These are phyloP conservation scores for Tenthredo notha DNA, from an alignment of 2,888 invertebrate species.

Conservation along the genomic window DNA sequence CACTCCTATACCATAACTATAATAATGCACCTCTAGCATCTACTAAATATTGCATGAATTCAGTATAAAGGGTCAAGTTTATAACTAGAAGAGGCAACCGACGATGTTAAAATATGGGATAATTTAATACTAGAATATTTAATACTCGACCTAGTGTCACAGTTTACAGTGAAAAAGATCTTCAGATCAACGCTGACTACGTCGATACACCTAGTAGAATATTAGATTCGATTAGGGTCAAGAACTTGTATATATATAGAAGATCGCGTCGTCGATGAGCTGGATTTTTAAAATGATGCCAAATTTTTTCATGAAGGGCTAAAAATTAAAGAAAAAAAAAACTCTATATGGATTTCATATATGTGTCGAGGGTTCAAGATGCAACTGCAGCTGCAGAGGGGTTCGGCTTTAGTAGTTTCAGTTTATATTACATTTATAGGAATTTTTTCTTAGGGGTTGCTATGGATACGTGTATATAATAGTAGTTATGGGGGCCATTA, in stretches of 20 bases:
- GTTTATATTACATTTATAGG: neutral
- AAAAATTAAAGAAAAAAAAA: neutral
- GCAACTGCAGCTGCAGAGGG: constrained; percentile 1
- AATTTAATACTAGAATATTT: too few species aligned
- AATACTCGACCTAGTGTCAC: constrained; percentile 44
- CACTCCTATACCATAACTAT: neutral
- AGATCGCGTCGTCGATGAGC: neutral
- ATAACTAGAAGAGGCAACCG: neutral
- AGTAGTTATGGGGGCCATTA: neutral
- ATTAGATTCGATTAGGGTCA: constrained; percentile 5
- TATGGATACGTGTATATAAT: neutral
- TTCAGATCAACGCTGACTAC: constrained; percentile 19
- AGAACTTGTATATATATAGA: neutral
- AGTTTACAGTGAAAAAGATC: neutral
- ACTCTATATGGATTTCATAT: too few species aligned
- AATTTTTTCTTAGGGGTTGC: neutral
- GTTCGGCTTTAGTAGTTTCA: neutral
- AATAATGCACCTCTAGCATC: constrained; percentile 13
- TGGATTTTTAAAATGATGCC: neutral
- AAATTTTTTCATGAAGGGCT: neutral
- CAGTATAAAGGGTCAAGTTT: neutral
- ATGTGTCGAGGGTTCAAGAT: neutral
- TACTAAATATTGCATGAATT: neutral
- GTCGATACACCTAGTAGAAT: constrained; percentile 16
- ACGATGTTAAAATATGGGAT: neutral